Percentiles rank a stretch among this genome's conserved stretches.
phyloP scores from a whole-genome alignment of 2,797 vertebrate species.

The Danio albolineatus region DNA sequence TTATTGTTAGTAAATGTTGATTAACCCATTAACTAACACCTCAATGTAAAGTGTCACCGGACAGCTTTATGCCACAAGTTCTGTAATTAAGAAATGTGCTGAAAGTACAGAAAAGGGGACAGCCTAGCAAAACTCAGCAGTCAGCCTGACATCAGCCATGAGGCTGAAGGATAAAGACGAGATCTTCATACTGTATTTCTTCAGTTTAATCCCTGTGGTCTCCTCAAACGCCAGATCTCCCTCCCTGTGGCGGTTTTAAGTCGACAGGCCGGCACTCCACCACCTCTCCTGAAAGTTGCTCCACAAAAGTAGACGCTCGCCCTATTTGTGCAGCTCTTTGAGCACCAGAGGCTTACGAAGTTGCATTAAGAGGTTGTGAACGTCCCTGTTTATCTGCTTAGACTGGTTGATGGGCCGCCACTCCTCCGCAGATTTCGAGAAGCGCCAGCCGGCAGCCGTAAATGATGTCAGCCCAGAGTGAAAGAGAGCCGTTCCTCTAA shows the following conservation, averaged over 20 bases:
- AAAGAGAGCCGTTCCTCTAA: slow-evolving; percentile 55
- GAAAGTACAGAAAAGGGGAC: background rate
- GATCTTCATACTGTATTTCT: slow-evolving; percentile 8
- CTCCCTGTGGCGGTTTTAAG: slow-evolving; percentile 16
- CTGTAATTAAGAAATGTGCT: slow-evolving; percentile 11
- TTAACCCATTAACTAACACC: too few species aligned
- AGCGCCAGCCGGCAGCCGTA: slow-evolving; percentile 28
- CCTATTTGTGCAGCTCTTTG: slow-evolving; percentile 32
- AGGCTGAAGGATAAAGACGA: slow-evolving; percentile 24
- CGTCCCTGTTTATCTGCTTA: slow-evolving; percentile 55
- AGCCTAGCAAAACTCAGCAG: slow-evolving; percentile 15
- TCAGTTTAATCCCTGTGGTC: slow-evolving; percentile 14
- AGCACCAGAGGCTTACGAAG: slow-evolving; percentile 55
- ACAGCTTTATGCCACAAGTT: slow-evolving; percentile 21
- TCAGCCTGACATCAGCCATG: slow-evolving; percentile 21
- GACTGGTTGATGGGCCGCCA: slow-evolving; percentile 40
- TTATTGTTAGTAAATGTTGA: too few species aligned
- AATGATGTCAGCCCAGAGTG: slow-evolving; percentile 53
- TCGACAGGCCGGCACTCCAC: slow-evolving; percentile 5
- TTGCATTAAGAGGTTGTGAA: slow-evolving; percentile 41
- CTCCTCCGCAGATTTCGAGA: slow-evolving; percentile 32
- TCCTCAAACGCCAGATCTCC: background rate
- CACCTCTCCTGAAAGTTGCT: slow-evolving; percentile 26
- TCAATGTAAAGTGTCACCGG: background rate
- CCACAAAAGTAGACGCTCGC: background rate